phyloP scores from a whole-genome alignment of 2,113 vertebrate species.

The Prietella phreatophila region DNA sequence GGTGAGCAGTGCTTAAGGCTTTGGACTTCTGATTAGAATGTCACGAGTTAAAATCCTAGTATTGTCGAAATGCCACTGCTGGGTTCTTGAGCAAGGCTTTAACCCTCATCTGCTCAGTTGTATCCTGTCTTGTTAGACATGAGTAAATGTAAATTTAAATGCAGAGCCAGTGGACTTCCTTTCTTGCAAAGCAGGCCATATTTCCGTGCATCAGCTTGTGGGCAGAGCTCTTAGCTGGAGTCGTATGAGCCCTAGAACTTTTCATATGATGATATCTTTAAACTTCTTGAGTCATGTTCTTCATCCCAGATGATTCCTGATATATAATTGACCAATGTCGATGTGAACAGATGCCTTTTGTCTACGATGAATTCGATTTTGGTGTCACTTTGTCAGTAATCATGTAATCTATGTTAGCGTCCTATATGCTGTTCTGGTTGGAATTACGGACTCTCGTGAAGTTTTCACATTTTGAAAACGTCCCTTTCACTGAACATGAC shows the following conservation, averaged over 20 bases:
- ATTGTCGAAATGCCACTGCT: neutral
- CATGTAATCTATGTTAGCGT: neutral
- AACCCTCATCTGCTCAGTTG: neutral
- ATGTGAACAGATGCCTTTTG: neutral
- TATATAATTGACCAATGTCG: too few relatives aligned
- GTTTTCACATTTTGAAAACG: neutral
- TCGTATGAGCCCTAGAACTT: neutral
- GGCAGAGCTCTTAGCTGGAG: constrained; percentile 1
- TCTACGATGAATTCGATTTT: neutral
- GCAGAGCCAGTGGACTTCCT: constrained; percentile 20
- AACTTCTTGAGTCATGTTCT: neutral
- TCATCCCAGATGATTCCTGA: neutral
- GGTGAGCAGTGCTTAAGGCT: neutral
- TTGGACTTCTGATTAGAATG: neutral
- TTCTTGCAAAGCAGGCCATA: constrained; percentile 22
- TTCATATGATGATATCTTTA: neutral
- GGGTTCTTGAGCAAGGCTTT: neutral
- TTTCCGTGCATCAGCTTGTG: constrained; percentile 27
- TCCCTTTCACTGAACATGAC: neutral
- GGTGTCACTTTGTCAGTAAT: neutral
- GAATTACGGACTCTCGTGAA: neutral
- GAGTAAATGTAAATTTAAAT: neutral
- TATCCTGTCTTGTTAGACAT: neutral
- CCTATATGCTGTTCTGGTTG: neutral
- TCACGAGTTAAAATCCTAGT: neutral